A percentile compares a stretch with the other conserved stretches of the same genome.
Evolutionary conservation across 2,797 vertebrate species (phyloP).

Genomic region (Danio kyathit): DNA sequence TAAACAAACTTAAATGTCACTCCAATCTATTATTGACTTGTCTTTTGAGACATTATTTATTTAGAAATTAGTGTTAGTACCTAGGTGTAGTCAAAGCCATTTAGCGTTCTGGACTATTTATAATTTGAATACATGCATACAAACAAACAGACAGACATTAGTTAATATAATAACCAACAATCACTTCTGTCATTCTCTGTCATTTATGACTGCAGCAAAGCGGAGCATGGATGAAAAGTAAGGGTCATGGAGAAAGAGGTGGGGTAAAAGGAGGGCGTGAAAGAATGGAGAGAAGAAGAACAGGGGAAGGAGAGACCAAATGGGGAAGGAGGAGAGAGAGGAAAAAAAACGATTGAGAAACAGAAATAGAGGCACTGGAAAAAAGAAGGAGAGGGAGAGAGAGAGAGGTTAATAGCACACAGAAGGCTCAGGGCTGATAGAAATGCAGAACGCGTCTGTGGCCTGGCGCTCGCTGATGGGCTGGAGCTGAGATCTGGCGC

Average conservation of each 20-base stretch:
- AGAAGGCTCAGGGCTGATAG: conserved; percentile 87
- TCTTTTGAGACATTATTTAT: no score
- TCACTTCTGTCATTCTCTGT: no score
- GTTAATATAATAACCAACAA: neutral
- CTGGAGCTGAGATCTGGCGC: conserved; percentile 93
- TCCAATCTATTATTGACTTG: no score
- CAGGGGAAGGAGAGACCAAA: conserved; percentile 17
- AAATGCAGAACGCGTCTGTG: conserved; percentile 86
- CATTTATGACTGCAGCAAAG: conserved; percentile 3
- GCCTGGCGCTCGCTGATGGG: conserved; percentile 88
- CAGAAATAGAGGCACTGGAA: conserved; percentile 44
- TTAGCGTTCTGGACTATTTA: no score
- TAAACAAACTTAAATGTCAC: no score
- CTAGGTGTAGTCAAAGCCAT: neutral
- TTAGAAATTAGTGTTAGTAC: neutral
- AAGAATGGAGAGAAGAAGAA: conserved; percentile 33
- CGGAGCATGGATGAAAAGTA: neutral
- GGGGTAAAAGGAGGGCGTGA: conserved; percentile 25
- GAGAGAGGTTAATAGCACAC: conserved; percentile 93
- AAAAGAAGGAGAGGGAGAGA: conserved; percentile 78
- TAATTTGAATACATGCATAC: neutral
- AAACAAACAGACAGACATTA: neutral
- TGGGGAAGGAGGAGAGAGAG: conserved; percentile 38
- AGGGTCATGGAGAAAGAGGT: conserved; percentile 41
- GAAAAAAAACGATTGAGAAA: conserved; percentile 70